Base-by-base conservation (phyloP, 2,888 invertebrate genomes). In the Chloromyia formosa region DNA sequence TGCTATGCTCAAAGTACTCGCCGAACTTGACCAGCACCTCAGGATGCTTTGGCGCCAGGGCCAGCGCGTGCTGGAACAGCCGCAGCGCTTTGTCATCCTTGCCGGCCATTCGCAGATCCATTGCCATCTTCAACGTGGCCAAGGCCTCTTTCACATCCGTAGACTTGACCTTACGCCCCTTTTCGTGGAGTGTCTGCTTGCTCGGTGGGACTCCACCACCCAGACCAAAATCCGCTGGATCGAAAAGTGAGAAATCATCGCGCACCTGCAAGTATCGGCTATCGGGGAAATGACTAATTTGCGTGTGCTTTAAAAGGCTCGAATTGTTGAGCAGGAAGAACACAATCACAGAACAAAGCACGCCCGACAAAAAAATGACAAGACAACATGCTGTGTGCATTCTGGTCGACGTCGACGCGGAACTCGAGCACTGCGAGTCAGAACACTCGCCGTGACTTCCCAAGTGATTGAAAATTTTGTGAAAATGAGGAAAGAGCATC, bases 11-110 rank as follows among this genome's bases (percentile, higher is more conserved):
- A 75, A 97, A 84, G 83, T 96, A 96, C 84, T 97, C 96, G 12
- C 98, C 98, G 83, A 94, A 98, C 81, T 94, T 92, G 78, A 94
- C 94, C 9, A 98, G 87, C 64, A 98, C 92, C 81, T 98, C 97
- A 0, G 97, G 94, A 86, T 98, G 94, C 80, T 92, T 90, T 0
- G 98, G 98, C 14, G 96, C 94, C 54, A 98, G 87, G 0, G 95
- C 94, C 75, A 94, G 89, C 0, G 97, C 97, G 86, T 98, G 97
- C 85, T 96, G 92, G 82, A 95, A 94, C 40, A 96, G 84, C 83
- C 94, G 93, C 49, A 92, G 86, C 0, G 97, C 96, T 85, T 96
- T 96, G 73, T 94, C 93, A 72, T 90, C 86, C 83, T 96, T 97
- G 3, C 95, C 95, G 53, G 90, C 86, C 71, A 89, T 88, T 81